Base-by-base conservation (phyloP, 1,140 invertebrate species). In the Saccostrea glomerata region DNA sequence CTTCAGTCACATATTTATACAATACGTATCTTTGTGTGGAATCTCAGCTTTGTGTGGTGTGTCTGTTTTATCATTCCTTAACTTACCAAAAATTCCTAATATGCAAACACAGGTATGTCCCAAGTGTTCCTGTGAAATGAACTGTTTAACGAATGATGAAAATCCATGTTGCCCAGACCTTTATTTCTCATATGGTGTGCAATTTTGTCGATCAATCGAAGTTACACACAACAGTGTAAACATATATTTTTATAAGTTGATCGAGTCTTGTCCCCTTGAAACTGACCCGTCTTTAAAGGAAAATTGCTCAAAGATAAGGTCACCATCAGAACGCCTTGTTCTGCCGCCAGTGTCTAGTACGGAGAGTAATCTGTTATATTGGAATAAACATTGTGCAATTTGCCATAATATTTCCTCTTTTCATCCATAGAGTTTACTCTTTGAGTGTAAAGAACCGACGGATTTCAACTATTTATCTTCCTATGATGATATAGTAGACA, bases 381-480 rank as follows among this genome's bases (percentile, higher is more conserved):
- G 23, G 66, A 73, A 73, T 23, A 73, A 11, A 30, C 25, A 25
- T 73, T 73, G 66, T 30, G 66, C 66, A 25, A 23, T 5, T n/a
- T 70, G 66, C 25, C 66, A 70, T 12, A 70, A 70, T 23, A 12
- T 70, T 1, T 70, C 66, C 0, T n/a, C 17, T 70, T 20, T 25
- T 12, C 66, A 70, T 12, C 5, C 66, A 4, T 30, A 12, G 66
- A 25, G 7, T 70, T 70, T 70, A 23, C 25, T 25, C 1, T 70
- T 70, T 23, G 66, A 70, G 6, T 70, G 66, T 25, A 1, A 25
- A 25, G 12, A 25, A 23, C n/a, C n/a, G 0, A 70, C n/a, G 11
- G 66, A 70, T 70, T 70, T 70, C 66, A 70, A 70, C 25, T 70
- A 70, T 11, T 70, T 70, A 11, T 70, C 66, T 25, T 70, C 66